These are phyloP conservation scores for Brachypalpus laphriformis DNA, from an alignment of 2,888 invertebrate species.

Conservation along the genomic window DNA sequence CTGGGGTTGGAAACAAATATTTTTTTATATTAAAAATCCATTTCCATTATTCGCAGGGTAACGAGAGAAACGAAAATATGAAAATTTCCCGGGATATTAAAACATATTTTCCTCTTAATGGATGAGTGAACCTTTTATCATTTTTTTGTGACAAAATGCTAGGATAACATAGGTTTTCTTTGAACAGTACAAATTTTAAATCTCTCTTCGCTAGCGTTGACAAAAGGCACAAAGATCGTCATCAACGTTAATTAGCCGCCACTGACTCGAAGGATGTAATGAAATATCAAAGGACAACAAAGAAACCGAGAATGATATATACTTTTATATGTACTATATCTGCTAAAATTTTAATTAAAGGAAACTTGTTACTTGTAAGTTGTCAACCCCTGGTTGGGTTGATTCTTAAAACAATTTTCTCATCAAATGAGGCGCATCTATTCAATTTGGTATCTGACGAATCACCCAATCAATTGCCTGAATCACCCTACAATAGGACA, in stretches of 20 bases:
- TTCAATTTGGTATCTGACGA: slow-evolving; percentile 70
- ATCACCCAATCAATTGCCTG: slow-evolving; percentile 66
- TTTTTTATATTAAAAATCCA: slow-evolving; percentile 62
- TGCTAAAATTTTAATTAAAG: slow-evolving; percentile 68
- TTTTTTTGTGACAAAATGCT: slow-evolving; percentile 8
- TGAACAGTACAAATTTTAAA: slow-evolving; percentile 13
- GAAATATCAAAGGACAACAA: slow-evolving; percentile 69
- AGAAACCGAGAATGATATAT: slow-evolving; percentile 11
- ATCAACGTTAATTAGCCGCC: slow-evolving; percentile 60
- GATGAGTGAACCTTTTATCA: slow-evolving; percentile 53
- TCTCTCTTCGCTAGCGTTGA: neutral
- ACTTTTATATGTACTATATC: too few species aligned
- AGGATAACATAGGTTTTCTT: slow-evolving; percentile 25
- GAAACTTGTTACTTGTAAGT: slow-evolving; percentile 31
- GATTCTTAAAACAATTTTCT: slow-evolving; percentile 65
- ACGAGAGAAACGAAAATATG: slow-evolving; percentile 13
- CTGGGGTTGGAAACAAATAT: slow-evolving; percentile 23
- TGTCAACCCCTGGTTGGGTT: neutral
- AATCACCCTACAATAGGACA: slow-evolving; percentile 2
- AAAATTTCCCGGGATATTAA: slow-evolving; percentile 61
- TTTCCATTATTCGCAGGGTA: slow-evolving; percentile 41
- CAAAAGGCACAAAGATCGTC: slow-evolving; percentile 21
- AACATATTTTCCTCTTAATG: slow-evolving; percentile 49
- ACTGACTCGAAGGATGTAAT: slow-evolving; percentile 40
- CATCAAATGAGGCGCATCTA: slow-evolving; percentile 70